Conservation (phyloP, 2,888 invertebrate species). For the Galerucella pusilla region DNA sequence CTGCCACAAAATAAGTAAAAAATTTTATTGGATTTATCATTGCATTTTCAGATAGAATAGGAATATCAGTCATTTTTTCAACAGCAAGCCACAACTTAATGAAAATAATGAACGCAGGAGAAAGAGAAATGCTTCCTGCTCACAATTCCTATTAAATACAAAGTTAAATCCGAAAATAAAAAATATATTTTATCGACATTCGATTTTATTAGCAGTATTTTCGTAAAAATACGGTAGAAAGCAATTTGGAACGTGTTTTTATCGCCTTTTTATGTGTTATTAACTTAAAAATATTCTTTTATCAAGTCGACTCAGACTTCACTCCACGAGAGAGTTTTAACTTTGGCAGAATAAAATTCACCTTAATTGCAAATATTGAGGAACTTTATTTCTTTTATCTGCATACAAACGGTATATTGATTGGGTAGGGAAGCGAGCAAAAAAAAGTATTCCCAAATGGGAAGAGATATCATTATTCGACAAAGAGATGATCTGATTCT, state of each 20-base stretch:
- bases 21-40: constrained; percentile 40
- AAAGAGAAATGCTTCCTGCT: too few relatives aligned
- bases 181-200: background rate
- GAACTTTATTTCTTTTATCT: constrained; percentile 48
- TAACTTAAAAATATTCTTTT: constrained; percentile 9
- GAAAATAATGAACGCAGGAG: too few relatives aligned
- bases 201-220: background rate
- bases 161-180: background rate
- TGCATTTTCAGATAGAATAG: constrained; percentile 15
- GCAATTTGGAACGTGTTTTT: background rate
- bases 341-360: constrained; percentile 26
- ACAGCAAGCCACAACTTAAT: too few relatives aligned
- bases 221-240: constrained; percentile 5
- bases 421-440: constrained; percentile 49
- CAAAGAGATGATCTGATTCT: constrained; percentile 47
- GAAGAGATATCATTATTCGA: constrained; percentile 53
- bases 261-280: background rate
- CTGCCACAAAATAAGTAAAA: constrained; percentile 19
- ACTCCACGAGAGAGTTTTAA: constrained; percentile 6
- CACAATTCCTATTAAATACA: background rate
- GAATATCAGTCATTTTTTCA: too few relatives aligned
- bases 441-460: constrained; percentile 51
- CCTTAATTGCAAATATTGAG: constrained; percentile 43
- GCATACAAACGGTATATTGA: constrained; percentile 52
- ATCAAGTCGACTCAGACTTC: constrained; percentile 4